phyloP scores from a whole-genome alignment of 2,888 invertebrate genomes.

The Lasioglossum vierecki region DNA sequence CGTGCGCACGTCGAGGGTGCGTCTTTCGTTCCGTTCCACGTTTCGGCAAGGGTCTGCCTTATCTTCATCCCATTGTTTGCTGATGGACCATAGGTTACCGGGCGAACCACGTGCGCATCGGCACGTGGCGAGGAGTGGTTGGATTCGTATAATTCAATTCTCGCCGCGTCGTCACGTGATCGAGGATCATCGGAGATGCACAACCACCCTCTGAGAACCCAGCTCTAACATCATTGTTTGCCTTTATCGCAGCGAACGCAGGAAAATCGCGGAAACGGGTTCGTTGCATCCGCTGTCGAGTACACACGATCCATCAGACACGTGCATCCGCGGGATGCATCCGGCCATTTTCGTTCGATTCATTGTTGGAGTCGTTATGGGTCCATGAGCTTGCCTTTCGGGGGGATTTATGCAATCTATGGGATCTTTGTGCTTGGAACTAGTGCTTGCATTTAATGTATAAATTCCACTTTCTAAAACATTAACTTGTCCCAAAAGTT shows the following conservation, averaged over 20 bases:
- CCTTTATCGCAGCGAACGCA: slow-evolving; percentile 56
- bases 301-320: slow-evolving; percentile 44
- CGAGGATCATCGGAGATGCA: slow-evolving; percentile 11
- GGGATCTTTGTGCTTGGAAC: background rate
- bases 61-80: slow-evolving; percentile 70
- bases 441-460: too few species aligned
- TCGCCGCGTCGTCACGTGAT: slow-evolving; percentile 47
- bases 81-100: slow-evolving; percentile 65
- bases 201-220: slow-evolving; percentile 60
- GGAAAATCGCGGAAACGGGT: slow-evolving; percentile 64
- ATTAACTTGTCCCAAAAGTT: too few species aligned
- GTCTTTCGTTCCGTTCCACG: slow-evolving; percentile 50
- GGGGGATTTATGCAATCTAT: slow-evolving; percentile 21
- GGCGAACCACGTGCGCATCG: slow-evolving; percentile 64
- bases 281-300: slow-evolving; percentile 53
- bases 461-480: too few species aligned
- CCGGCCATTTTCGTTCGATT: slow-evolving; percentile 53
- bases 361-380: slow-evolving; percentile 9
- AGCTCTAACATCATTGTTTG: slow-evolving; percentile 65
- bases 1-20: slow-evolving; percentile 15
- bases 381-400: slow-evolving; percentile 28
- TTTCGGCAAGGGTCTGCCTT: slow-evolving; percentile 53
- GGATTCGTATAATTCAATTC: slow-evolving; percentile 73
- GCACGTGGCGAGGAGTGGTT: slow-evolving; percentile 73
- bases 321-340: slow-evolving; percentile 53